Evolutionary conservation across 2,888 invertebrate genomes (phyloP), one percentile per base, ranked within the genome.

Genomic region (Callimorpha dominula): DNA sequence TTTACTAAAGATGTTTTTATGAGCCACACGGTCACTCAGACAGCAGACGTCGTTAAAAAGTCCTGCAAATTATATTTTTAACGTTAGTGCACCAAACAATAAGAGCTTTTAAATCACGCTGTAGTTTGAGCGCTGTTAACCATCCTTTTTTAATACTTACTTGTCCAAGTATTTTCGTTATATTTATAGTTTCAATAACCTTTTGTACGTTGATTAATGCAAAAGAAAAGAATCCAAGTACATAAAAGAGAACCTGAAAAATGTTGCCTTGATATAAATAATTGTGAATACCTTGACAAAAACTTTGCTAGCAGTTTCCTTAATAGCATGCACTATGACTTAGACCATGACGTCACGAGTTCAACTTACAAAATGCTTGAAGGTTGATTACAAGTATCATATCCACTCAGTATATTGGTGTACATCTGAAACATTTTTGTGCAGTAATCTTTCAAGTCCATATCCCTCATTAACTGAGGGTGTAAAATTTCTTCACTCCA

Each of bases 401-500:
- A 81, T 63, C 73, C 75, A 8, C 65, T 54, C 8, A 80, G 66
- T 42, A 78, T 72, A 12, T 76, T 20, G 0, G 15, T 14, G 65
- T 75, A 81, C 1, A 64, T 50, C 20, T 72, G 20, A 50, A 71
- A 72, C 70, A 74, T 72, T 40, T 11, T 52, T 12, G 68, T 31
- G 14, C 63, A 68, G 42, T 8, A 40, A 14, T 63, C 40, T 8
- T 64, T 2, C 20, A n/a, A 14, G 4, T 15, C 12, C 3, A 20
- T 15, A 6, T 15, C 20, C 7, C 12, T 40, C 31, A 72, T 60
- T 20, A 70, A 49, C 14, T 65, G 46, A 12, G 64, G 65, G 40
- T 7, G 11, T 11, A 72, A n/a, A 11, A 75, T 63, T 52, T 64
- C 31, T n/a, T 14, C 11, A 67, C 75, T 82, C 83, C 82, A 82